Base-by-base conservation (phyloP, 2,113 vertebrate species). In the Rutilus rutilus region DNA sequence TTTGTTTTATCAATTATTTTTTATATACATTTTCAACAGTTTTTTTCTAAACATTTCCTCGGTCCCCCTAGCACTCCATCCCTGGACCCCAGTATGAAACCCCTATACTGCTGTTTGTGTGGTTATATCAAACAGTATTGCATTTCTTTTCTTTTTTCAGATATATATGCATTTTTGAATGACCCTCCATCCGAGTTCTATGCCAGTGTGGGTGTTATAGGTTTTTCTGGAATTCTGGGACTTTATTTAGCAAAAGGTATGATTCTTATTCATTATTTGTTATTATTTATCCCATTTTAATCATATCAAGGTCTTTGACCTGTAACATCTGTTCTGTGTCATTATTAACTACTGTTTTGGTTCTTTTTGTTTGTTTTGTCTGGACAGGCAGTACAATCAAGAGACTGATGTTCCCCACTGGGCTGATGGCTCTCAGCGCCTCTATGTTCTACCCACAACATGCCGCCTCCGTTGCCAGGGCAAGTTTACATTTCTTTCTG, bases 391-490 rank as follows among this genome's bases (percentile, higher is more conserved):
- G 97, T 88, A 96, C 93, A 90, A 87, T 97, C 88, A 99, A 96
- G 95, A 96, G 96, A 42, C 47, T 98, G 54, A 59, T 96, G 12
- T 98, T 98, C 89, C 97, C 97, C 0, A 83, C 91, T 10, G 93
- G 93, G 33, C 96, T 99, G 78, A 95, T 98, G 95, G 93, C 95
- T 74, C 88, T 99, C n/a, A 95, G 93, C 76, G 94, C 96, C 30
- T 97, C 97, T 86, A 86, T 98, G 90, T 98, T 99, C 90, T 98
- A 99, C 90, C 97, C 98, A 82, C 97, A 98, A 86, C 96, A 97
- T 85, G 95, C 96, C 0, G 95, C 95, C 0, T 50, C 93, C 2
- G 50, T 97, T 79, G 93, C 94, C 42, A 97, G 97, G 97, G 98
- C 97, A 90, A 93, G 95, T 84, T 52, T 67, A 17, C 78, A 81